Evolutionary conservation across 2,113 vertebrate genomes (phyloP), one percentile per base, ranked within the genome.

Genomic region (Channa argus): DNA sequence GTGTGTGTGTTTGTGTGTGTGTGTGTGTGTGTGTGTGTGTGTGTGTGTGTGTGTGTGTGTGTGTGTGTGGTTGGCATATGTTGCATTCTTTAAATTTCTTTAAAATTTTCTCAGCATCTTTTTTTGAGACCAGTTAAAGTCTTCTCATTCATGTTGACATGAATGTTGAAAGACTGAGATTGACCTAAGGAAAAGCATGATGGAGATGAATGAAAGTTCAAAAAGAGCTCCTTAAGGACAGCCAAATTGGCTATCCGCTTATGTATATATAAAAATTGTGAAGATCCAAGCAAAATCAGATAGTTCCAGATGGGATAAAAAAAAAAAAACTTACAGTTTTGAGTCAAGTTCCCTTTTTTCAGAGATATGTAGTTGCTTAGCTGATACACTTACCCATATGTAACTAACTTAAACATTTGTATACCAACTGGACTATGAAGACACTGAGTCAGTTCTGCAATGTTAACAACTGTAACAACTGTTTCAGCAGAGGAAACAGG

Each of bases 401-500:
- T 41, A 7, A 4, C 4, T 41, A 5, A 41, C 6, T 41, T 41
- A 7, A 24, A 24, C 24, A 24, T 24, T 24, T 24, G 24, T 24
- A 24, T 24, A 24, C 24, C 24, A 24, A 24, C 24, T 41, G 39
- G 36, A 46, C 52, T 2, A 4, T 38, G 38, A 54, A 56, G 58
- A 33, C 61, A 44, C 64, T 84, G 46, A 68, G 65, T 65, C 38
- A 43, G 73, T 59, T 65, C 14, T 60, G 37, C 10, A 39, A 60
- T 86, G 50, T 24, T 72, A 53, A 75, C 3, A 8, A 77, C 34
- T 67, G 24, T 24, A 24, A 81, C 87, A 91, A 87, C 81, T 91
- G 84, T 82, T 82, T 89, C 49, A 52, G 68, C 46, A n/a, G 44
- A 76, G 82, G 55, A 73, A 77, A 78, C 47, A 64, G 58, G 55